These are phyloP conservation scores for Habropoda laboriosa DNA, from an alignment of 1,140 invertebrate genomes.

Conservation along the genomic window DNA sequence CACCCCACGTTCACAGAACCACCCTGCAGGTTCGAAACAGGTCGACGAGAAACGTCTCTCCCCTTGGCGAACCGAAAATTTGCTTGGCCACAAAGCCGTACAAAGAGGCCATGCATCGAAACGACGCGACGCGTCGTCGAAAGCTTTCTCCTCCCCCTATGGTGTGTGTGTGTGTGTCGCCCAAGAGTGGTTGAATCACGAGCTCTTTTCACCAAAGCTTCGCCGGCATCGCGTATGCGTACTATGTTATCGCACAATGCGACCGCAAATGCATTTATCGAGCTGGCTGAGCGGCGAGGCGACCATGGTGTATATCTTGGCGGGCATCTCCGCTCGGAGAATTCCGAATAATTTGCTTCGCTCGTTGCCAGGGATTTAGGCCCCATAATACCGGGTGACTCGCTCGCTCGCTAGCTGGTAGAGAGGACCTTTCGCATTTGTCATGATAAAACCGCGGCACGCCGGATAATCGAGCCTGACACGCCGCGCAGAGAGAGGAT, in stretches of 20 bases:
- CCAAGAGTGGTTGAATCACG: slow-evolving; percentile 33
- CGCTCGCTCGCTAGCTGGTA: neutral
- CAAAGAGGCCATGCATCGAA: neutral
- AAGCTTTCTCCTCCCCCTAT: slow-evolving; percentile 48
- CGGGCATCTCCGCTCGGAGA: slow-evolving; percentile 58
- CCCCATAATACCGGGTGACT: slow-evolving; percentile 43
- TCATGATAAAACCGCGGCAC: slow-evolving; percentile 45
- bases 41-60: neutral
- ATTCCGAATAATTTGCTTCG: slow-evolving; percentile 66
- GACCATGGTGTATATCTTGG: slow-evolving; percentile 51
- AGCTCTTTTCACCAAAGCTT: slow-evolving; percentile 30
- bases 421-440: slow-evolving; percentile 27
- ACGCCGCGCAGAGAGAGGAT: neutral
- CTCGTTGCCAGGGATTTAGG: slow-evolving; percentile 58
- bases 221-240: slow-evolving; percentile 54
- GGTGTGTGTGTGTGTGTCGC: slow-evolving; percentile 15
- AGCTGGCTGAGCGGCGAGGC: neutral
- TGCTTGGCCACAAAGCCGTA: neutral
- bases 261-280: slow-evolving; percentile 66
- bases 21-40: neutral
- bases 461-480: slow-evolving; percentile 10
- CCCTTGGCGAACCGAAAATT: neutral
- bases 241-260: slow-evolving; percentile 62
- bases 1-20: too few relatives aligned
- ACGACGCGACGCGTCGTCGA: neutral